phyloP scores from a whole-genome alignment of 2,888 invertebrate genomes.

The Catocala sponsa region DNA sequence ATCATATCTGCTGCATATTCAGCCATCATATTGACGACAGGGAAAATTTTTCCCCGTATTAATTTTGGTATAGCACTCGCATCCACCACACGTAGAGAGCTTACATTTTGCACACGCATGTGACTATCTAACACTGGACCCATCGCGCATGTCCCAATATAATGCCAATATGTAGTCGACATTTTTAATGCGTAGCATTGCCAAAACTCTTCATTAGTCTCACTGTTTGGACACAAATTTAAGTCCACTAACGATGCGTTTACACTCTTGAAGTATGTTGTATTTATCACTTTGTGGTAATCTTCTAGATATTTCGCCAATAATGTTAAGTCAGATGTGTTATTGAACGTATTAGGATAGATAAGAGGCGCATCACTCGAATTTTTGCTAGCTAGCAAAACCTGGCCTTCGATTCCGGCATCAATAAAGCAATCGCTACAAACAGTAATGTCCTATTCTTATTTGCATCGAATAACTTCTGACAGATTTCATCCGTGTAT shows the following conservation, averaged over 20 bases:
- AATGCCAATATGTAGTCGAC: conserved; percentile 91
- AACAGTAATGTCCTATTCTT: conserved; percentile 23
- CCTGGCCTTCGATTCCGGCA: conserved; percentile 47
- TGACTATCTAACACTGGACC: conserved; percentile 91
- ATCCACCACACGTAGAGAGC: conserved; percentile 55
- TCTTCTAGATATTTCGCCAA: conserved; percentile 51
- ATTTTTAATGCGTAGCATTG: conserved; percentile 51
- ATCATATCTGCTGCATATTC: conserved; percentile 58
- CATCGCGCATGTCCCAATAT: conserved; percentile 91
- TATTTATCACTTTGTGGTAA: conserved; percentile 48
- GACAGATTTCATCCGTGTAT: conserved; percentile 50
- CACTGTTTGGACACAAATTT: conserved; percentile 35
- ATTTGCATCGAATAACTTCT: conserved; percentile 41
- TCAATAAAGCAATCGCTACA: conserved; percentile 26
- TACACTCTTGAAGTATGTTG: conserved; percentile 45
- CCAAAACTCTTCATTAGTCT: conserved; percentile 40
- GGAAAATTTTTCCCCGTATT: conserved; percentile 86
- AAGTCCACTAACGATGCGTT: conserved; percentile 47
- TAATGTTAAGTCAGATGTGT: conserved; percentile 48
- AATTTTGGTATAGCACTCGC: conserved; percentile 80
- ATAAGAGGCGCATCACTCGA: conserved; percentile 36
- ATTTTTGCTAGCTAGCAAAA: conserved; percentile 34
- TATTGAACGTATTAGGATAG: conserved; percentile 15
- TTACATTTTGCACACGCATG: conserved; percentile 62
- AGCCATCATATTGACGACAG: conserved; percentile 68